A percentile compares a stretch with the other conserved stretches of the same genome.
Conservation (phyloP, 1,140 invertebrate genomes). For the Bombus waltoni region DNA sequence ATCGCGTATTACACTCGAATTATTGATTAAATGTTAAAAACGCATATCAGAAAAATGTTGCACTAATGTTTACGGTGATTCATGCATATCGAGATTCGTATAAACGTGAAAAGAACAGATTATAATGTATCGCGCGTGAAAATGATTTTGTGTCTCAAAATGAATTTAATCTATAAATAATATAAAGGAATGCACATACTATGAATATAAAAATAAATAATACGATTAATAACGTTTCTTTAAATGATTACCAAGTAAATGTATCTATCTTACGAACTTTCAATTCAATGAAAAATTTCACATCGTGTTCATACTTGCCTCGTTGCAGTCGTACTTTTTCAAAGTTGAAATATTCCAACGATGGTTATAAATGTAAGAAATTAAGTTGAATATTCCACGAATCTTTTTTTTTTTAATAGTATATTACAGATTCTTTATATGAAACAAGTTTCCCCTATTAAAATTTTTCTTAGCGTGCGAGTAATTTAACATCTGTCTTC, state of each 20-base stretch:
- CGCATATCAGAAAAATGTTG: too few relatives aligned
- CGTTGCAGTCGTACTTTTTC: background rate
- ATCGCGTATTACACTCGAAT: too few relatives aligned
- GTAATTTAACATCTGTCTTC: slow-evolving; percentile 29
- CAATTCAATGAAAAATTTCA: background rate
- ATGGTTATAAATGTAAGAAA: background rate
- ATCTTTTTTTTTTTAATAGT: background rate
- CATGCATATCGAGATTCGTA: too few relatives aligned
- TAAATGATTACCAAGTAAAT: background rate
- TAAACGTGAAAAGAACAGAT: too few relatives aligned
- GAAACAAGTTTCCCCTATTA: background rate
- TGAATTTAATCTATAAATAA: too few relatives aligned
- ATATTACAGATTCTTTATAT: background rate
- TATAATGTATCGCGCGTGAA: too few relatives aligned
- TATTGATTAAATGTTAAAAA: too few relatives aligned
- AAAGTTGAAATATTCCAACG: background rate
- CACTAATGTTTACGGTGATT: too few relatives aligned
- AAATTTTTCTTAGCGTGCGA: background rate
- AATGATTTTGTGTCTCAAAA: too few relatives aligned
- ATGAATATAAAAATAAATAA: background rate
- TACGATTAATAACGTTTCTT: background rate
- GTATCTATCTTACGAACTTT: background rate
- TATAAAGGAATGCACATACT: too few relatives aligned
- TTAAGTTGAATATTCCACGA: background rate
- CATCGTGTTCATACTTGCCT: background rate